Base-by-base conservation (phyloP, 2,113 vertebrate species). In the Xenotilapia caudafasciata region DNA sequence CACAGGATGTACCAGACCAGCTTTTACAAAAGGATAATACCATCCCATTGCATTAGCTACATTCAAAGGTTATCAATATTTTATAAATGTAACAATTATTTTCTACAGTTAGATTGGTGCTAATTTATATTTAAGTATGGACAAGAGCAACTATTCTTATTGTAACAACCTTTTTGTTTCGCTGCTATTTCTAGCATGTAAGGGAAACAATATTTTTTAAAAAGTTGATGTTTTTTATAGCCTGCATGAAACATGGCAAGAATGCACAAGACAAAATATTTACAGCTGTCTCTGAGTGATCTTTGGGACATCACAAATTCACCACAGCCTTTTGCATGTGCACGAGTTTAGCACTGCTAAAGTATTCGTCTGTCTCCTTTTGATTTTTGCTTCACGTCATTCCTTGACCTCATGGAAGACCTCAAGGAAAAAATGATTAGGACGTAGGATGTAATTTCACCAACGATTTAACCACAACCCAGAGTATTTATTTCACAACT, bases 401-500 rank as follows among this genome's bases (percentile, higher is more conserved):
- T 73, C 68, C 21, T 73, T 45, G n/a, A 26, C 1, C 5, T 47
- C 40, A 73, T 45, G 21, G 1, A 42, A 70, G 38, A 15, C 38
- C 38, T 70, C 65, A 70, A 70, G 65, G 13, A 73, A 28, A 73
- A 47, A 73, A 26, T 28, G 1, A 47, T 45, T 26, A 73, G 6
- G 6, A 26, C 6, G 8, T 26, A 47, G 5, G 8, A 73, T 73
- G 68, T 73, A 28, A 73, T 73, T 73, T 73, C 13, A 26, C 21
- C 21, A 45, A 73, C 4, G 3, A 73, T 73, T 47, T 45, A 47
- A 73, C 68, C 68, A 73, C 68, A 28, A 73, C 40, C 21, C 15
- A 47, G 73, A 49, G 47, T 88, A 70, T 94, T 62, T 53, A 23
- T 88, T 84, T 83, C 90, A 92, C 82, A 86, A 65, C 56, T 23